Base-by-base conservation (phyloP, 2,888 invertebrate species). In the Acanthosepion pharaonis region DNA sequence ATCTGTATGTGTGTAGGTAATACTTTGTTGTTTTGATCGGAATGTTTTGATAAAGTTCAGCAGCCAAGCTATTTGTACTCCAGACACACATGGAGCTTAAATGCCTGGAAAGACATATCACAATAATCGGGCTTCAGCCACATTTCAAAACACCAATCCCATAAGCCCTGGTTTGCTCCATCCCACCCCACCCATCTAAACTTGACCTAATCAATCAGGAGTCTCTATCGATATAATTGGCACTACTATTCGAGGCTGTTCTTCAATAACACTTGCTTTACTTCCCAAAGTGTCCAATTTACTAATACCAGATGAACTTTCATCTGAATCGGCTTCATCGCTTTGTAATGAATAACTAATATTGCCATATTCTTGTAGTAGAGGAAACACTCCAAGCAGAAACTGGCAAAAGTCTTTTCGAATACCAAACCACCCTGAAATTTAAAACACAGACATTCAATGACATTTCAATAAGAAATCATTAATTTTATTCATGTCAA, bases 361-460 rank as follows among this genome's bases (percentile, higher is more conserved):
- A 97, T 99, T 99, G 48, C 99, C 99, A 97, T 99, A 99, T 97
- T 99, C 99, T 98, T 99, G 99, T 93, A 99, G 98, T 95, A 99
- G 98, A 0, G 99, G 99, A 98, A 99, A 99, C 28, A 98, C 98
- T 94, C 99, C 99, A 64, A 99, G 98, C n/a, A 99, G 98, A 97
- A 99, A 99, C 96, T 99, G 99, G 97, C 99, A 99, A 97, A 99
- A 99, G 97, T 99, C 99, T 98, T 99, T 99, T 94, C 99, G 98
- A 96, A 99, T 99, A 94, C 99, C 99, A 97, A 99, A 99, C 99
- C 99, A 99, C 99, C 99, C 99, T 99, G 97, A 95, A 98, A 98
- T 96, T 94, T 95, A 42, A 42, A 42, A 42, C 1, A 42, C 42
- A 42, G 42, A 42, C 42, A 42, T 42, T 42, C 42, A 42, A 3